Percentiles rank a stretch among this genome's conserved stretches.
phyloP scores from a whole-genome alignment of 2,888 invertebrate genomes.

The Epiblema foenella region DNA sequence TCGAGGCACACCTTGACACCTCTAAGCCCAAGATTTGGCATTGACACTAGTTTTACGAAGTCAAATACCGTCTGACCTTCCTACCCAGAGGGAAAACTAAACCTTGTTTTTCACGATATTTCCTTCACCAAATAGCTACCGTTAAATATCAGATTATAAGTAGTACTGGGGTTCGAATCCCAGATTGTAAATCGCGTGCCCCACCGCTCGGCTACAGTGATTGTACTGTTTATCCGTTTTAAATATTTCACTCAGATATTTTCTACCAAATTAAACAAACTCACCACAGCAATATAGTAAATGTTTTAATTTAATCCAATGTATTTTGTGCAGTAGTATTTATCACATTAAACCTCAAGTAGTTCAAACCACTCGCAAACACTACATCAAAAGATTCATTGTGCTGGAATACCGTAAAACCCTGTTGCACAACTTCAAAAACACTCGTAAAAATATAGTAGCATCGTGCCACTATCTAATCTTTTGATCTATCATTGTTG shows the following conservation, averaged over 20 bases:
- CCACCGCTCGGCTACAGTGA: too few species aligned
- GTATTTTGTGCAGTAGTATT: background rate
- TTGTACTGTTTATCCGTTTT: background rate
- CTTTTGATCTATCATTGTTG: slow-evolving; percentile 38
- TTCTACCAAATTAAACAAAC: background rate
- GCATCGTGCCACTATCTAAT: slow-evolving; percentile 18
- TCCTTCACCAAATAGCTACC: too few species aligned
- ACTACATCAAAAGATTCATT: slow-evolving; percentile 18
- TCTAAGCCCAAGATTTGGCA: too few species aligned
- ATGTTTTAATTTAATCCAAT: background rate
- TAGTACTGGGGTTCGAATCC: too few species aligned
- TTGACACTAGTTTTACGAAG: too few species aligned
- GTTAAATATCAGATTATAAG: too few species aligned
- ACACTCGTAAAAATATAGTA: slow-evolving; percentile 30
- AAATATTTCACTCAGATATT: background rate
- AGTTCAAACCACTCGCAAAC: slow-evolving; percentile 9
- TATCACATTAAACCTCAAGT: background rate
- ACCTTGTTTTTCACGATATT: too few species aligned
- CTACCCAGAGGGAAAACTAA: too few species aligned
- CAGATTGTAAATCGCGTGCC: too few species aligned
- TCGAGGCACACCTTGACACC: too few species aligned
- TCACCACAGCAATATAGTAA: background rate
- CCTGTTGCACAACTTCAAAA: slow-evolving; percentile 10
- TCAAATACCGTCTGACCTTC: too few species aligned
- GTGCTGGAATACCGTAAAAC: slow-evolving; percentile 24